A percentile compares a stretch with the other conserved stretches of the same genome.
phyloP scores from a whole-genome alignment of 2,797 vertebrate species.

The Oreochromis grahami region DNA sequence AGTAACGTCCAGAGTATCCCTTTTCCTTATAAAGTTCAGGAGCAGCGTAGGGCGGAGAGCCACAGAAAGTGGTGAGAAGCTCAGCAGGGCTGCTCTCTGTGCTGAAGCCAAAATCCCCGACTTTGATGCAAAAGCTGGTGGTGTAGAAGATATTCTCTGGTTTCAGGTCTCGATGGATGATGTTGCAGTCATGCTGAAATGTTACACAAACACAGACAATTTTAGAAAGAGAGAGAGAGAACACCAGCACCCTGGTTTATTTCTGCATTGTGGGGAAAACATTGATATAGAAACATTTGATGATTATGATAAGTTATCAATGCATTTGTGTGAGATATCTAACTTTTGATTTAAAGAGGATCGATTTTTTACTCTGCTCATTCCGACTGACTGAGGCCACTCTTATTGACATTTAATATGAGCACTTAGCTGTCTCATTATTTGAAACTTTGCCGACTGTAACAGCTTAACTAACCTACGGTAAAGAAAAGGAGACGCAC shows the following conservation, averaged over 20 bases:
- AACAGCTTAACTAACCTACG: not conserved
- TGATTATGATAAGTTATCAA: not conserved
- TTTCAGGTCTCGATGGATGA: conserved; percentile 81
- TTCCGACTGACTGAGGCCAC: not conserved
- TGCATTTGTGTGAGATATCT: fast-evolving
- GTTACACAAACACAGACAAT: not conserved
- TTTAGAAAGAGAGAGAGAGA: not conserved
- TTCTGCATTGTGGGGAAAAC: not conserved
- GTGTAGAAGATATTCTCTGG: conserved; percentile 82
- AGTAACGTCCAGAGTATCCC: conserved; percentile 69
- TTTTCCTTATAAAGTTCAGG: conserved; percentile 78
- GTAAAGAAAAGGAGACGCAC: not conserved
- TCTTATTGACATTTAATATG: not conserved
- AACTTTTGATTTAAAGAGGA: not conserved
- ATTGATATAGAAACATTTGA: not conserved
- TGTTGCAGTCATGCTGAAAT: conserved; percentile 78
- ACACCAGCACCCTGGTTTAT: fast-evolving
- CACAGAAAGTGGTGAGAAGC: conserved; percentile 74
- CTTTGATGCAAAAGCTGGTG: conserved; percentile 76
- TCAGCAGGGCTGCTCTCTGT: conserved; percentile 47
- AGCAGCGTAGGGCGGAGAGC: conserved; percentile 79
- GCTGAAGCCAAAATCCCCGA: conserved; percentile 83
- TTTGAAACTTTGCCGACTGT: not conserved
- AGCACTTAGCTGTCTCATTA: not conserved
- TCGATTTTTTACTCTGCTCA: not conserved